Evolutionary conservation across 2,888 invertebrate genomes (phyloP).

Genomic region (Psylliodes chrysocephalus): DNA sequence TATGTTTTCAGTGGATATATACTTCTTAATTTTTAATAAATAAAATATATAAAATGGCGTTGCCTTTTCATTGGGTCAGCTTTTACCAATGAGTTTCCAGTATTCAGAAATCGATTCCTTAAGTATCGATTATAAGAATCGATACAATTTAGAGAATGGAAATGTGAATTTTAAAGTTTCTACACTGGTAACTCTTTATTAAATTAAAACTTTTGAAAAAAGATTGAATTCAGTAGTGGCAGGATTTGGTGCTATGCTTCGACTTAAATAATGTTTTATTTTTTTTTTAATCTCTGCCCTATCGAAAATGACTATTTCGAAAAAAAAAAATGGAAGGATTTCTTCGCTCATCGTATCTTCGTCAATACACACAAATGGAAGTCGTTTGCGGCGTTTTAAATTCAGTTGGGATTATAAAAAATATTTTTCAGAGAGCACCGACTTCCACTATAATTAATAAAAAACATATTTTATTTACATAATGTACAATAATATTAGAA

Average conservation of each 20-base stretch:
- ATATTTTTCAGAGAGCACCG: conserved; percentile 36
- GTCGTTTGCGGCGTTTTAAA: conserved; percentile 27
- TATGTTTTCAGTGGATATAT: conserved; percentile 9
- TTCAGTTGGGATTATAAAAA: conserved; percentile 30
- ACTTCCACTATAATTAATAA: conserved; percentile 46
- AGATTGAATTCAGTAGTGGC: not conserved
- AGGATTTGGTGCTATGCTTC: not conserved
- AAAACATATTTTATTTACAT: conserved; percentile 47
- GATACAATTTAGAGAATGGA: too few relatives aligned
- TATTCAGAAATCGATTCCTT: too few relatives aligned
- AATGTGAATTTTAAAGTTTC: too few relatives aligned
- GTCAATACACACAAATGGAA: conserved; percentile 27
- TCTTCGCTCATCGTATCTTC: conserved; percentile 4
- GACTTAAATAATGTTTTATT: not conserved
- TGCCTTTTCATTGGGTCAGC: too few relatives aligned
- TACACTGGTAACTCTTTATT: too few relatives aligned
- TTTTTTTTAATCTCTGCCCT: not conserved
- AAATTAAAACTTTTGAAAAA: too few relatives aligned
- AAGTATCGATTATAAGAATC: too few relatives aligned
- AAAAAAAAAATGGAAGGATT: conserved; percentile 19
- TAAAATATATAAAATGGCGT: too few relatives aligned
- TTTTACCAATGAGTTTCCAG: too few relatives aligned
- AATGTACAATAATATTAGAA: conserved; percentile 41
- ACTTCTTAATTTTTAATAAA: not conserved
- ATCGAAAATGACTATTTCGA: conserved; percentile 1